Conservation (phyloP, 2,888 invertebrate genomes). For the Tinea trinotella region DNA sequence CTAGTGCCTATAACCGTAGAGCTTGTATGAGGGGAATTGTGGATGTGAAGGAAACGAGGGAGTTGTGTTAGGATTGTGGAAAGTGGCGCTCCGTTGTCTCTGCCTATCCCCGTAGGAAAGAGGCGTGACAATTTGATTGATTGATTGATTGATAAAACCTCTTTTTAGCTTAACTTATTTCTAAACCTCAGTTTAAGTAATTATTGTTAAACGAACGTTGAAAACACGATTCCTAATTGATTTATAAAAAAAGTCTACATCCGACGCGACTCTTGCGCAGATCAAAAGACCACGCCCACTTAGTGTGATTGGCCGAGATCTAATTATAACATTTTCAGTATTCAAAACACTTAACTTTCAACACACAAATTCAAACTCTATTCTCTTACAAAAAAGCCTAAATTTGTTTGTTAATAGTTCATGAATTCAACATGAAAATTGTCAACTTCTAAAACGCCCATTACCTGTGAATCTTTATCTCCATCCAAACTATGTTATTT, state of each 20-base stretch:
- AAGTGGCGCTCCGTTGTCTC: too few relatives aligned
- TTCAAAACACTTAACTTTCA: not conserved
- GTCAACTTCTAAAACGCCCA: conserved; percentile 66
- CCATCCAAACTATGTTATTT: conserved; percentile 48
- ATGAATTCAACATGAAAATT: conserved; percentile 33
- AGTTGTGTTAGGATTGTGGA: too few relatives aligned
- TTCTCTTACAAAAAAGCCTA: not conserved
- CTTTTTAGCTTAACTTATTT: too few relatives aligned
- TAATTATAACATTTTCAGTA: conserved; percentile 9
- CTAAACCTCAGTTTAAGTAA: too few relatives aligned
- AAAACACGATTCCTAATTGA: conserved; percentile 3
- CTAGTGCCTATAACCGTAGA: too few relatives aligned
- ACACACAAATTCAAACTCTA: not conserved
- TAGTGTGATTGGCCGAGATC: conserved; percentile 11
- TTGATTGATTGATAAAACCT: too few relatives aligned
- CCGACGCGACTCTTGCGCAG: conserved; percentile 9
- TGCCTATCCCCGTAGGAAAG: too few relatives aligned
- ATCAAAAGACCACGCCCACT: conserved; percentile 12
- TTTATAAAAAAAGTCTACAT: conserved; percentile 13
- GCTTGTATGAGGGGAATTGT: too few relatives aligned
- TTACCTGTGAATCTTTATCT: conserved; percentile 62
- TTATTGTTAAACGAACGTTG: not conserved
- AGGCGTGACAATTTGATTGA: too few relatives aligned
- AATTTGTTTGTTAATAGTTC: not conserved
- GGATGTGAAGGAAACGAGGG: too few relatives aligned